Evolutionary conservation across 2,888 invertebrate genomes (phyloP), one percentile per base, ranked within the genome.

Genomic region (Tribolium freemani): DNA sequence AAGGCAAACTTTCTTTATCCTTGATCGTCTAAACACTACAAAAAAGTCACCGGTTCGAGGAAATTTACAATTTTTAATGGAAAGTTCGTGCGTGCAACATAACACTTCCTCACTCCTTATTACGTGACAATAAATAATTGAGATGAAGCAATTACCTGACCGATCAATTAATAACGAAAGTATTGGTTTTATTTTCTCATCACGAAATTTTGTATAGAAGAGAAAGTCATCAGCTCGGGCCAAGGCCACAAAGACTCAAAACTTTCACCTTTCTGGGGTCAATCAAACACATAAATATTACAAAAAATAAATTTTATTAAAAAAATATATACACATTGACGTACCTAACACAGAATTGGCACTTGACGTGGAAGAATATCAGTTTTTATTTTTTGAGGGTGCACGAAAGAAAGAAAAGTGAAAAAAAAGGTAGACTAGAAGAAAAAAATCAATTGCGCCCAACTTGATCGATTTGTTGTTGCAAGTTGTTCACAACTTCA

Each of bases 401-500:
- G 61, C 54, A 56, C 11, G 16, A 9, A 8, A 13, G 30, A 38
- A n/a, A 30, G 26, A 71, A 10, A n/a, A 57, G 11, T 48, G 45
- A 61, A n/a, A 21, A 57, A 8, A 26, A 69, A n/a, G 2, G 2
- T 16, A 70, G 50, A 70, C 61, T 70, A 70, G 64, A 50, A n/a
- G 38, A 57, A 57, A 11, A 57, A 66, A 64, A 58, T 86, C 88
- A 91, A 83, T 91, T 90, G 79, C 89, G 90, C 79, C 95, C 95
- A 81, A 96, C 92, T 87, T 93, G 92, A 86, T 96, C 95, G 81
- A 96, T 93, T 87, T 95, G 95, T 66, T 91, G 88, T 85, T 96
- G 95, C 74, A 96, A 90, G 87, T 96, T 96, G 89, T 93, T 94
- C 85, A 96, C 94, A 45, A 96, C 96, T 88, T 96, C 96, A 53